These are phyloP conservation scores for Latrodectus hesperus DNA, from an alignment of 2,888 invertebrate genomes.

Conservation along the genomic window DNA sequence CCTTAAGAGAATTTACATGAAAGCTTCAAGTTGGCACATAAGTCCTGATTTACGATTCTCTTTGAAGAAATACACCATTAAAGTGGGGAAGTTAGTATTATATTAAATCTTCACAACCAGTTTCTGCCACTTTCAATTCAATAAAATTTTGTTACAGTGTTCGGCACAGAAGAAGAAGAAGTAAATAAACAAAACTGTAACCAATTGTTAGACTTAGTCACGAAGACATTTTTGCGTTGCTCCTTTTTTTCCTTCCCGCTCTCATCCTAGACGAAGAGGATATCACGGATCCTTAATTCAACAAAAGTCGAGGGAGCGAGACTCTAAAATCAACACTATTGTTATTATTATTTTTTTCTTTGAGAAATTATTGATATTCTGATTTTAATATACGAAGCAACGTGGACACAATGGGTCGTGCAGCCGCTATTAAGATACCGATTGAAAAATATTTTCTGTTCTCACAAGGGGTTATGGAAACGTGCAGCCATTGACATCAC, in stretches of 20 bases:
- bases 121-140: background rate
- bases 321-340: constrained; percentile 68
- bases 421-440: constrained; percentile 52
- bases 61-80: background rate
- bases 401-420: constrained; percentile 53
- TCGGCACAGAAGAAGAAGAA: background rate
- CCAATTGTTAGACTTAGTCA: constrained; percentile 27
- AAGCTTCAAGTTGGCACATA: too few relatives aligned
- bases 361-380: constrained; percentile 58
- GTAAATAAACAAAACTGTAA: background rate
- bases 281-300: constrained; percentile 59
- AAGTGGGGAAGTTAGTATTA: background rate
- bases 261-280: constrained; percentile 29
- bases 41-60: too few relatives aligned
- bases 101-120: background rate
- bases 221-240: constrained; percentile 29
- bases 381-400: constrained; percentile 55
- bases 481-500: constrained; percentile 37
- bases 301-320: constrained; percentile 24
- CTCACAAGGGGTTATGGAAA: constrained; percentile 40
- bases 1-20: too few relatives aligned
- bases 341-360: constrained; percentile 26
- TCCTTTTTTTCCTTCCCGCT: background rate
- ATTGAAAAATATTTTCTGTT: constrained; percentile 37
- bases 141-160: constrained; percentile 5